A percentile compares a stretch with the other conserved stretches of the same genome.
These are phyloP conservation scores for Danio albolineatus DNA, from an alignment of 2,797 vertebrate species.

Conservation along the genomic window DNA sequence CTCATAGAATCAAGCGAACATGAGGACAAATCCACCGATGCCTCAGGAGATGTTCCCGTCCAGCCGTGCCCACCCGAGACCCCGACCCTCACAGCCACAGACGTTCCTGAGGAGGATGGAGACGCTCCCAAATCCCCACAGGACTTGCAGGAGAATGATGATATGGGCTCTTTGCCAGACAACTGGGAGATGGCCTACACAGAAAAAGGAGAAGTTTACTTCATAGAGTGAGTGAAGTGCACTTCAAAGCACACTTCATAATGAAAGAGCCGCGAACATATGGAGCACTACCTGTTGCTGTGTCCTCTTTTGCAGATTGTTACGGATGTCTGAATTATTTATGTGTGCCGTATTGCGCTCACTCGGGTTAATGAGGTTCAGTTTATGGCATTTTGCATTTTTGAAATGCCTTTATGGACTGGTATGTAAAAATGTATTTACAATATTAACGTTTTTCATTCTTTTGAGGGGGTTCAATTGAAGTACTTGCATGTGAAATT, in stretches of 20 bases:
- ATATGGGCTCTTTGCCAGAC: conserved; percentile 92
- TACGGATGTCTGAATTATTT: conserved; percentile 45
- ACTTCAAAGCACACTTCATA: conserved; percentile 33
- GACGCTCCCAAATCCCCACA: conserved; percentile 85
- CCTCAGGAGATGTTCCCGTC: conserved; percentile 87
- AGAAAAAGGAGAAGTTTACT: conserved; percentile 99
- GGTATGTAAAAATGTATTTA: no score
- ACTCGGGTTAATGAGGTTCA: neutral
- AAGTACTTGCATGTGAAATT: neutral
- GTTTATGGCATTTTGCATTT: neutral
- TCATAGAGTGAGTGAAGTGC: conserved; percentile 88
- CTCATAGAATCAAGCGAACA: conserved; percentile 94
- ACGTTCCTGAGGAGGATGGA: conserved; percentile 86
- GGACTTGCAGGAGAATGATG: conserved; percentile 90
- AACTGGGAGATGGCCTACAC: conserved; percentile 99
- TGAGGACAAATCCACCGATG: conserved; percentile 95
- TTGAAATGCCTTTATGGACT: neutral
- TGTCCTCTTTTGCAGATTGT: conserved; percentile 36
- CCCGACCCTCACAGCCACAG: conserved; percentile 82
- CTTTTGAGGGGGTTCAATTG: neutral
- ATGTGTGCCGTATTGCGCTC: neutral
- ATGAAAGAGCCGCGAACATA: conserved; percentile 30
- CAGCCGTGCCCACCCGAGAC: conserved; percentile 82
- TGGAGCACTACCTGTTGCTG: conserved; percentile 27
- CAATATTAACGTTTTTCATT: neutral